Percentiles rank a stretch among this genome's conserved stretches.
Evolutionary conservation across 2,888 invertebrate genomes (phyloP).

Genomic region (Epistrophella euchroma): DNA sequence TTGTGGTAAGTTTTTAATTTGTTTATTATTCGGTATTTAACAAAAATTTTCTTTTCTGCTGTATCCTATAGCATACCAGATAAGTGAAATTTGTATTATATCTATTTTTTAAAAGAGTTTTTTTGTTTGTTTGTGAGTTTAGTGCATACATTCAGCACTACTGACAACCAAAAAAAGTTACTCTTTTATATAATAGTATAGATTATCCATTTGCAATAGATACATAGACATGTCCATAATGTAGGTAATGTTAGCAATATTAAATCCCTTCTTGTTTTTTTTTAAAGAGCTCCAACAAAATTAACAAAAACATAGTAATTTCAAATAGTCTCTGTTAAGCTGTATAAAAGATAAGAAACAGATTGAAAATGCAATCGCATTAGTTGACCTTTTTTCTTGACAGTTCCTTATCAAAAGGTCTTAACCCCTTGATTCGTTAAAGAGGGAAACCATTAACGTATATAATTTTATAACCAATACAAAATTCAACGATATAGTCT

Average conservation of each 20-base stretch:
- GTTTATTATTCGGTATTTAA: no score
- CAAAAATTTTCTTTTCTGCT: no score
- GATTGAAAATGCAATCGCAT: constrained; percentile 62
- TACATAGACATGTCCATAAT: background rate
- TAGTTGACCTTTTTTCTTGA: constrained; percentile 62
- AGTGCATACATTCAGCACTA: no score
- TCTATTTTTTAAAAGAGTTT: no score
- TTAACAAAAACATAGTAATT: background rate
- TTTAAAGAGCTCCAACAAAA: background rate
- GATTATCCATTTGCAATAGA: no score
- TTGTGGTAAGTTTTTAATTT: no score
- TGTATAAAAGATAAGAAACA: constrained; percentile 55
- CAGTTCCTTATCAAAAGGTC: constrained; percentile 64
- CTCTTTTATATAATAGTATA: no score
- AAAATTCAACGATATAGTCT: constrained; percentile 36
- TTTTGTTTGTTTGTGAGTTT: no score
- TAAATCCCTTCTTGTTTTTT: constrained; percentile 14
- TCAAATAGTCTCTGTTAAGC: constrained; percentile 45
- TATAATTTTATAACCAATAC: constrained; percentile 39
- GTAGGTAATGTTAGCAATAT: background rate
- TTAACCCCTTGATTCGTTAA: constrained; percentile 61
- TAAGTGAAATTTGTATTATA: no score
- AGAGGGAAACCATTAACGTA: constrained; percentile 21
- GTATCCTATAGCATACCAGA: no score
- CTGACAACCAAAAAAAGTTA: no score